Conservation (phyloP, 2,888 invertebrate genomes). For the Electrophaes corylata region DNA sequence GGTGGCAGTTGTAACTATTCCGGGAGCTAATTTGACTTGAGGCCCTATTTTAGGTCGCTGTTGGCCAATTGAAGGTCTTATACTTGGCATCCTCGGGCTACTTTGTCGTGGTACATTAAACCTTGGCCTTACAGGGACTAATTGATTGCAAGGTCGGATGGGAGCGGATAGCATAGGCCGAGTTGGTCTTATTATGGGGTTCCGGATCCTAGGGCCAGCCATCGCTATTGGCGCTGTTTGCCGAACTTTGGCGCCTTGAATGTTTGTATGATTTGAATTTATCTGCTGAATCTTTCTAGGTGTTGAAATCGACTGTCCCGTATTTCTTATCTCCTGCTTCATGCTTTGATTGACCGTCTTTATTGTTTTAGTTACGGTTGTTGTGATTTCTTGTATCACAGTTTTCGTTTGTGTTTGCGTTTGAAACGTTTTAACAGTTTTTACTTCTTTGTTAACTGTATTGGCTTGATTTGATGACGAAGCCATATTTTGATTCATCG, state of each 20-base stretch:
- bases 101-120: conserved; percentile 44
- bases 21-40: conserved; percentile 64
- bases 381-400: conserved; percentile 77
- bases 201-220: conserved; percentile 28
- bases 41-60: conserved; percentile 49
- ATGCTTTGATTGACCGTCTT: conserved; percentile 73
- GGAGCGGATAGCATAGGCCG: conserved; percentile 39
- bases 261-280: conserved; percentile 48
- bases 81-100: conserved; percentile 51
- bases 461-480: conserved; percentile 61
- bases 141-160: conserved; percentile 53
- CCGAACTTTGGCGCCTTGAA: conserved; percentile 60
- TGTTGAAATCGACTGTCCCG: conserved; percentile 46
- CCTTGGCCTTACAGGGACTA: conserved; percentile 55
- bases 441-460: conserved; percentile 68
- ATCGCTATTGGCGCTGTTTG: conserved; percentile 48
- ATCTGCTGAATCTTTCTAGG: conserved; percentile 52
- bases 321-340: conserved; percentile 65
- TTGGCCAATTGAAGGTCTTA: conserved; percentile 43
- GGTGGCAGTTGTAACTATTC: conserved; percentile 46
- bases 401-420: conserved; percentile 72
- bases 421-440: conserved; percentile 72
- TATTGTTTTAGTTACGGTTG: conserved; percentile 78
- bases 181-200: conserved; percentile 45
- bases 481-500: conserved; percentile 52